Evolutionary conservation across 2,888 invertebrate genomes (phyloP).

Genomic region (Dasypogon diadema): DNA sequence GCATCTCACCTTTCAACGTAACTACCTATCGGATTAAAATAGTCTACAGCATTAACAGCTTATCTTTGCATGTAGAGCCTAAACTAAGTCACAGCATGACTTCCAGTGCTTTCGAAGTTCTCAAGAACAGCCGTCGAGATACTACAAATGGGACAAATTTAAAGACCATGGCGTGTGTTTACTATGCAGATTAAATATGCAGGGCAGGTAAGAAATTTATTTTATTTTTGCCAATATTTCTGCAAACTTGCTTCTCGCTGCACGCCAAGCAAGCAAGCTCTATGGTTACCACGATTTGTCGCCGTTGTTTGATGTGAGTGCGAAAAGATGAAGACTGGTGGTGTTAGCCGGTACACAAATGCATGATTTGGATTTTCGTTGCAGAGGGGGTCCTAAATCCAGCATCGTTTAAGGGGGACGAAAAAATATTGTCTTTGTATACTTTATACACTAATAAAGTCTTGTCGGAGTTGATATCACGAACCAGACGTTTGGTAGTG

Average conservation of each 20-base stretch:
- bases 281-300: neutral
- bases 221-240: conserved; percentile 36
- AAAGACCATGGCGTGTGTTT: neutral
- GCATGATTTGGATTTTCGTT: neutral
- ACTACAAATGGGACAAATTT: neutral
- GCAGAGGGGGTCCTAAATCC: conserved; percentile 20
- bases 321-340: conserved; percentile 20
- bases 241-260: too few relatives aligned
- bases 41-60: neutral
- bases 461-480: neutral
- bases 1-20: neutral
- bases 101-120: conserved; percentile 2
- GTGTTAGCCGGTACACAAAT: neutral
- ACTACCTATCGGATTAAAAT: neutral
- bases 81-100: neutral
- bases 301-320: conserved; percentile 2
- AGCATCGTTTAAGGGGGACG: conserved; percentile 2
- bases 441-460: conserved; percentile 15
- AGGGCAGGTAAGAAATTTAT: conserved; percentile 19
- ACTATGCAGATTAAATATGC: conserved; percentile 1
- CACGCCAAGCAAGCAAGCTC: too few relatives aligned
- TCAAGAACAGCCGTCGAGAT: neutral
- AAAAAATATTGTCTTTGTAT: conserved; percentile 17
- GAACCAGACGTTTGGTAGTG: conserved; percentile 31
- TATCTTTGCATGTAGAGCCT: neutral